phyloP scores from a whole-genome alignment of 2,797 vertebrate genomes.

The Hemitrygon akajei region DNA sequence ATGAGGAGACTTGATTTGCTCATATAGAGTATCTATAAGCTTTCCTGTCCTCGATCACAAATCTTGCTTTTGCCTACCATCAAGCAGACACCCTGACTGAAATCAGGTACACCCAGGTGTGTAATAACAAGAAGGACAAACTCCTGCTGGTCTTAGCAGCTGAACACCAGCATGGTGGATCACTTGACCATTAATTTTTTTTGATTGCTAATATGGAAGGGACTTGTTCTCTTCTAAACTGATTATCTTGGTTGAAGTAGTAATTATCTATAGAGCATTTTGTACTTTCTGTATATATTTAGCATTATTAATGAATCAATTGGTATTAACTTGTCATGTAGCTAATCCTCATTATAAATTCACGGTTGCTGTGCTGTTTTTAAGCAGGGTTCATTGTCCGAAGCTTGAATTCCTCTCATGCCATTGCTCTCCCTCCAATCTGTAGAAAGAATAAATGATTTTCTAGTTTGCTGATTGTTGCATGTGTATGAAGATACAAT shows the following conservation, averaged over 20 bases:
- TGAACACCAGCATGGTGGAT: neutral
- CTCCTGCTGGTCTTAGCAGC: neutral
- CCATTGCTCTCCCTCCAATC: neutral
- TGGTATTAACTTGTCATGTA: neutral
- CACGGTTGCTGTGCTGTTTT: neutral
- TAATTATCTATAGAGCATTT: neutral
- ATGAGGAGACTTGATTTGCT: neutral
- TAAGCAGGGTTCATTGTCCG: neutral
- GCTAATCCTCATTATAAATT: constrained; percentile 14
- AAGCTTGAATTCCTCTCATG: constrained; percentile 10
- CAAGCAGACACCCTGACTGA: neutral
- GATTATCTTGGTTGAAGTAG: neutral
- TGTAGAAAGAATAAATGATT: constrained; percentile 14
- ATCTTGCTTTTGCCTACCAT: neutral
- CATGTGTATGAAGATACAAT: constrained; percentile 14
- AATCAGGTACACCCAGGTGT: neutral
- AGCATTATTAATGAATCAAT: neutral
- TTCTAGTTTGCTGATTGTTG: constrained; percentile 9
- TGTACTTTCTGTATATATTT: neutral
- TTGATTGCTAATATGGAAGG: neutral
- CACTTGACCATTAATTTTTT: neutral
- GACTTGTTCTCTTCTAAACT: neutral
- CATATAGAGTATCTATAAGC: neutral
- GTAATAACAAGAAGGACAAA: neutral
- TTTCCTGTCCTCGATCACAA: neutral